Base-by-base conservation (phyloP, 2,113 vertebrate genomes). In the Sinosuthora webbiana region DNA sequence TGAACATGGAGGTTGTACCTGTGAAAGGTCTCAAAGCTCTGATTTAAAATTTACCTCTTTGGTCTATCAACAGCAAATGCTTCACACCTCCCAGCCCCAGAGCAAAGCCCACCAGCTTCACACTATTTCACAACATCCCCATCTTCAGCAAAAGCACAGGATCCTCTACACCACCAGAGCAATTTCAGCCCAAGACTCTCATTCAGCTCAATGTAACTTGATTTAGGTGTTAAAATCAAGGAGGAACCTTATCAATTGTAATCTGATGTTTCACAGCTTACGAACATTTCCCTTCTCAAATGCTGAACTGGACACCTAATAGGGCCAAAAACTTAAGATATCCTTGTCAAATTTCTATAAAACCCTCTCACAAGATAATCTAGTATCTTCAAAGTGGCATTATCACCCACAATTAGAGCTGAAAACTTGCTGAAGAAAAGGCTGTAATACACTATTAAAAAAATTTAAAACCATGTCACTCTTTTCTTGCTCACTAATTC, bases 301-400 rank as follows among this genome's bases (percentile, higher is more conserved):
- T 0, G 2, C 9, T 49, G 16, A 73, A 24, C 2, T 70, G 35
- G 84, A 79, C 20, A 65, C 5, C 0, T 13, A 62, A n/a, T 2
- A 74, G 42, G 44, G 8, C 11, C 10, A 67, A 18, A 89, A 45
- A 83, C 15, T 50, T 87, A 39, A 49, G 27, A 76, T 28, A 80
- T 55, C n/a, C 30, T 15, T 47, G 30, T 35, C 18, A 47, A 24
- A 12, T 19, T 83, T 81, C 77, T 74, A 68, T 41, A 67, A 87
- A 57, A 50, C 11, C 5, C 11, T 33, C 3, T 53, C 35, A 69
- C 8, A 77, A 59, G n/a, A 64, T 39, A 60, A 13, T 56, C 31
- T 16, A 27, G 3, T 37, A 37, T 44, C 33, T 68, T 71, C 1
- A 0, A 73, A 86, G 39, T 1, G 0, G 4, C 28, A 37, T 56